phyloP scores from a whole-genome alignment of 2,797 vertebrate genomes.

The Rachycentron canadum region DNA sequence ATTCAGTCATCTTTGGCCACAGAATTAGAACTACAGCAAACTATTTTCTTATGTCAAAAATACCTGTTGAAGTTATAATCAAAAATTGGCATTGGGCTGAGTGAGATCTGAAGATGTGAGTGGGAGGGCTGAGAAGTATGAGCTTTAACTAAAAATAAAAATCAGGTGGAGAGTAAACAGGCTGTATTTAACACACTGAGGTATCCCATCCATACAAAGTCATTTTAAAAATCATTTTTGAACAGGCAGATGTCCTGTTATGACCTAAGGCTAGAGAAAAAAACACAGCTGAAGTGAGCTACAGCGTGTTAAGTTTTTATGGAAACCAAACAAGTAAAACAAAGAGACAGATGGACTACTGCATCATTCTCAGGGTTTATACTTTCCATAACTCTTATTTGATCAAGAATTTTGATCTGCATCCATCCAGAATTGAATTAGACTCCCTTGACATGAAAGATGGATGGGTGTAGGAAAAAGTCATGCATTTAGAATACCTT shows the following conservation, averaged over 20 bases:
- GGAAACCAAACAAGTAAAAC: slow-evolving; percentile 21
- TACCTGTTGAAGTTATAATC: slow-evolving; percentile 35
- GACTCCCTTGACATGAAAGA: slow-evolving; percentile 73
- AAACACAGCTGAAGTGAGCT: neutral
- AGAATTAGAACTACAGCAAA: slow-evolving; percentile 18
- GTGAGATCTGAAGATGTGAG: slow-evolving; percentile 34
- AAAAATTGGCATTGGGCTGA: slow-evolving; percentile 23
- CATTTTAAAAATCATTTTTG: slow-evolving; percentile 7
- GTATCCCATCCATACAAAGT: neutral
- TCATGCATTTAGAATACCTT: slow-evolving; percentile 94
- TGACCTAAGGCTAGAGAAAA: slow-evolving; percentile 12
- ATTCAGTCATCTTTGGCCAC: slow-evolving; percentile 31
- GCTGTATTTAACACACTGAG: slow-evolving; percentile 1
- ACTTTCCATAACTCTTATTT: slow-evolving; percentile 42
- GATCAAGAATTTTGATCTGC: slow-evolving; percentile 69
- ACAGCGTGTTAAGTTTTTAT: slow-evolving; percentile 15
- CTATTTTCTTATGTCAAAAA: slow-evolving; percentile 32
- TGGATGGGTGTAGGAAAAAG: slow-evolving; percentile 77
- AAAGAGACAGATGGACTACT: slow-evolving; percentile 26
- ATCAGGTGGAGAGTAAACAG: slow-evolving; percentile 29
- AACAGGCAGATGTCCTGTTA: slow-evolving; percentile 10
- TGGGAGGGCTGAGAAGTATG: slow-evolving; percentile 24
- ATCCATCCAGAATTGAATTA: slow-evolving; percentile 71
- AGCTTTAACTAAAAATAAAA: slow-evolving; percentile 28
- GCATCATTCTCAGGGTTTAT: slow-evolving; percentile 36